Percentiles rank a stretch among this genome's conserved stretches.
Conservation (phyloP, 1,140 invertebrate genomes). For the Bombus affinis region DNA sequence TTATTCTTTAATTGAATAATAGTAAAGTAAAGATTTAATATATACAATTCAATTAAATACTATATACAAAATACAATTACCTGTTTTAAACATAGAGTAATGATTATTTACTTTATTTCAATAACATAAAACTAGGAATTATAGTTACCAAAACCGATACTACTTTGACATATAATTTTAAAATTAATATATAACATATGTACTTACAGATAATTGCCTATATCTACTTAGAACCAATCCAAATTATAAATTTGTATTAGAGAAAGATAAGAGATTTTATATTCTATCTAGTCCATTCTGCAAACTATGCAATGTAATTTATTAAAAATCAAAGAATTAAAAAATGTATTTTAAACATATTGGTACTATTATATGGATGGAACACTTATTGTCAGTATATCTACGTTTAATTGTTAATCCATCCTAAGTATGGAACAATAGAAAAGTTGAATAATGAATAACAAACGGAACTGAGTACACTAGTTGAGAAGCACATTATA, state of each 20-base stretch:
- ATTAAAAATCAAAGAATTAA: background rate
- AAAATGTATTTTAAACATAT: no score
- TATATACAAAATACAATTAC: background rate
- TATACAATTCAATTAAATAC: background rate
- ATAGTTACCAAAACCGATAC: background rate
- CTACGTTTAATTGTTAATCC: background rate
- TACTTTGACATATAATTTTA: background rate
- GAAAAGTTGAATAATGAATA: background rate
- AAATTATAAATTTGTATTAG: no score
- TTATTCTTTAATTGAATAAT: background rate
- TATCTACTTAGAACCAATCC: no score
- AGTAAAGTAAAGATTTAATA: background rate
- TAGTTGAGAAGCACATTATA: background rate
- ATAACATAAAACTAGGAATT: background rate
- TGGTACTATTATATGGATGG: no score
- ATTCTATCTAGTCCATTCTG: background rate
- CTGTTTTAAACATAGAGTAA: background rate
- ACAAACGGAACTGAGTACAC: background rate
- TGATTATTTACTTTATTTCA: background rate
- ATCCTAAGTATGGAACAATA: background rate
- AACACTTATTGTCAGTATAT: background rate
- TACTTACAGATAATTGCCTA: background rate
- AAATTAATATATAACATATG: background rate
- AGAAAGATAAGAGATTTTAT: background rate
- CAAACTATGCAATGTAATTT: background rate